These are phyloP conservation scores for Amphiprion ocellaris DNA, from an alignment of 2,113 vertebrate species.

Conservation along the genomic window DNA sequence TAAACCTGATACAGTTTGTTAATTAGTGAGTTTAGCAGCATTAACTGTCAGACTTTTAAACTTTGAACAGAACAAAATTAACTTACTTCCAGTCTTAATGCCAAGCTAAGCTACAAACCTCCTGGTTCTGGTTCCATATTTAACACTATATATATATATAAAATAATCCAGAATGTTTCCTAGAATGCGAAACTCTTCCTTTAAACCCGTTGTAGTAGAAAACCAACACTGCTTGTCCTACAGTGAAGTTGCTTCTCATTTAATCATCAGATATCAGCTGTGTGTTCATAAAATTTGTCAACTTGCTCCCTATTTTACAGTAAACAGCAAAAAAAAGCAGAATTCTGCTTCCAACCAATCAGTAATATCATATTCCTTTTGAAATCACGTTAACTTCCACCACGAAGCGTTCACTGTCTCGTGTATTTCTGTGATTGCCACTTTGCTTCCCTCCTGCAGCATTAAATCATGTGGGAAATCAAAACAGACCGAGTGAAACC, in stretches of 20 bases:
- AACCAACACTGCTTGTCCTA: too few species aligned
- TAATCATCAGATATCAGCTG: not conserved
- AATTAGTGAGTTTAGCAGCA: too few species aligned
- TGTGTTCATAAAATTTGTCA: too few species aligned
- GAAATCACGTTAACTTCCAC: conserved; percentile 4
- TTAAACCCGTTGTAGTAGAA: too few species aligned
- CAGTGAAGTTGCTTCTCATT: not conserved
- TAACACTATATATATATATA: not conserved
- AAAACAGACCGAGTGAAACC: conserved; percentile 21
- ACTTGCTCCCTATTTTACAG: too few species aligned
- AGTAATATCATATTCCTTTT: conserved; percentile 2
- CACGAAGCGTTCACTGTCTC: conserved; percentile 15
- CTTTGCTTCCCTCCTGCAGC: conserved; percentile 7
- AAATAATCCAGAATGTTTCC: too few species aligned
- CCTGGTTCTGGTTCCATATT: not conserved
- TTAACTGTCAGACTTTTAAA: too few species aligned
- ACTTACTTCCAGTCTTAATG: not conserved
- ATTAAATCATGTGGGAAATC: conserved; percentile 42
- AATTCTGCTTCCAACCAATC: not conserved
- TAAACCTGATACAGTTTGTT: too few species aligned
- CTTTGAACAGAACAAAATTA: too few species aligned
- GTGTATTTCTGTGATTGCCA: conserved; percentile 27
- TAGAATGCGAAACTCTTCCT: too few species aligned
- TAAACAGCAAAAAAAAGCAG: too few species aligned
- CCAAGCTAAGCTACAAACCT: not conserved